These are phyloP conservation scores for Druceiella hillmani DNA, from an alignment of 2,888 invertebrate genomes.

Conservation along the genomic window DNA sequence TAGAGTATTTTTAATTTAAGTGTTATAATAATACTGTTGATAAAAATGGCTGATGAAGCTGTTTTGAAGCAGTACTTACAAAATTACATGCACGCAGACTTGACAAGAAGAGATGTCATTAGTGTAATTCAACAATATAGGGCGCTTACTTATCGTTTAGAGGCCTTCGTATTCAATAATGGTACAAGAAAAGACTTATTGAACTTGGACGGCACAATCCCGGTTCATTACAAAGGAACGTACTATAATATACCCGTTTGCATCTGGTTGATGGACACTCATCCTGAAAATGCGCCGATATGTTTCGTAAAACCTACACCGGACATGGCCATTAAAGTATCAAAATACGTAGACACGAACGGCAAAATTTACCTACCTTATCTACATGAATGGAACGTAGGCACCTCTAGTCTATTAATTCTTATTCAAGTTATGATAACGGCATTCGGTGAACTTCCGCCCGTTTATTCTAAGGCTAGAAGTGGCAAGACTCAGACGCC, in stretches of 20 bases:
- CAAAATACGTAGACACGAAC: slow-evolving; percentile 89
- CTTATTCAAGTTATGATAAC: slow-evolving; percentile 87
- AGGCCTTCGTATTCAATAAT: slow-evolving; percentile 77
- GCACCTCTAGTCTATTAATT: slow-evolving; percentile 78
- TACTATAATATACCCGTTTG: slow-evolving; percentile 95
- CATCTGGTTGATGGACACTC: slow-evolving; percentile 95
- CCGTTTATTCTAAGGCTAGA: slow-evolving; percentile 77
- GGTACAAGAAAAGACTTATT: slow-evolving; percentile 75
- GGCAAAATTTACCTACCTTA: slow-evolving; percentile 97
- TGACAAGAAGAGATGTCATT: slow-evolving; percentile 42
- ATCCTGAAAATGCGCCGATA: slow-evolving; percentile 95
- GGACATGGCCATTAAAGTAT: slow-evolving; percentile 94
- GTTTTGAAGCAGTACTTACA: slow-evolving; percentile 39
- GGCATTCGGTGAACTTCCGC: slow-evolving; percentile 93
- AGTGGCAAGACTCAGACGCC: slow-evolving; percentile 53
- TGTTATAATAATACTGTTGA: too few species aligned
- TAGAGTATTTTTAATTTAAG: too few species aligned
- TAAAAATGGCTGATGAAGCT: slow-evolving; percentile 40
- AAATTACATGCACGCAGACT: slow-evolving; percentile 46
- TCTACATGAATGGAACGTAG: slow-evolving; percentile 87
- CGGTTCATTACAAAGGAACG: slow-evolving; percentile 82
- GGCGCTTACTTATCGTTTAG: slow-evolving; percentile 42
- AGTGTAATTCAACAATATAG: slow-evolving; percentile 43
- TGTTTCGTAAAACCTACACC: slow-evolving; percentile 91
- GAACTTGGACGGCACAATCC: slow-evolving; percentile 87